Percentiles rank a stretch among this genome's conserved stretches.
Evolutionary conservation across 2,888 invertebrate species (phyloP).

Genomic region (Drosophila merina): DNA sequence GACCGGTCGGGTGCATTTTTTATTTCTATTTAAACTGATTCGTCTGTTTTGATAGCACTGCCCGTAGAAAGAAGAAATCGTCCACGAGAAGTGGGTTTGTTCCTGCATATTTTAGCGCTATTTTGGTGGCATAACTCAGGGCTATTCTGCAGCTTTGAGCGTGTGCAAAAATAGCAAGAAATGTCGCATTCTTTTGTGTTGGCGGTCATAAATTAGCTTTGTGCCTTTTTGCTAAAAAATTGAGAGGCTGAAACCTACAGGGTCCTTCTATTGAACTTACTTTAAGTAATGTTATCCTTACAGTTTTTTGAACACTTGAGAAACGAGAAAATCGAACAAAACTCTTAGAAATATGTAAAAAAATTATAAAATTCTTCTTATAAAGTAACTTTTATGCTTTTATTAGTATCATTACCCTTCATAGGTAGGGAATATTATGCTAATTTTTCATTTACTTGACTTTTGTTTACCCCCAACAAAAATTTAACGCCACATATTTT

Average conservation of each 20-base stretch:
- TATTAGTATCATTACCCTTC: background rate
- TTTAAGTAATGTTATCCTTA: background rate
- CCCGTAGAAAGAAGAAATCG: slow-evolving; percentile 43
- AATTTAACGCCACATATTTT: slow-evolving; percentile 79
- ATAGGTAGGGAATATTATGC: background rate
- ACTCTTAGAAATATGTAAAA: background rate
- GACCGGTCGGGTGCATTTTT: slow-evolving; percentile 52
- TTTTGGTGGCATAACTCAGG: slow-evolving; percentile 66
- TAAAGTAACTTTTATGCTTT: background rate
- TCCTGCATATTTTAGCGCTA: slow-evolving; percentile 74
- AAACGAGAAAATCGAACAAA: background rate
- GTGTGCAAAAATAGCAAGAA: slow-evolving; percentile 65
- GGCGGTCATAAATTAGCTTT: slow-evolving; percentile 77
- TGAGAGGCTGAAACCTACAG: background rate
- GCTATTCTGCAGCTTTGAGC: slow-evolving; percentile 32
- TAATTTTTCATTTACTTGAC: slow-evolving; percentile 46
- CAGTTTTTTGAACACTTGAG: background rate
- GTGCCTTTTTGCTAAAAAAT: slow-evolving; percentile 9
- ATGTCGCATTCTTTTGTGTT: slow-evolving; percentile 78
- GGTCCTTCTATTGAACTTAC: background rate
- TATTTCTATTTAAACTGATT: slow-evolving; percentile 72
- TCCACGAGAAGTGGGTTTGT: slow-evolving; percentile 62
- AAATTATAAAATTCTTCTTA: background rate
- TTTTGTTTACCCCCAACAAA: slow-evolving; percentile 50
- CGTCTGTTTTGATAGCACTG: slow-evolving; percentile 65